phyloP scores from a whole-genome alignment of 1,140 invertebrate genomes.

The Campodea augens region DNA sequence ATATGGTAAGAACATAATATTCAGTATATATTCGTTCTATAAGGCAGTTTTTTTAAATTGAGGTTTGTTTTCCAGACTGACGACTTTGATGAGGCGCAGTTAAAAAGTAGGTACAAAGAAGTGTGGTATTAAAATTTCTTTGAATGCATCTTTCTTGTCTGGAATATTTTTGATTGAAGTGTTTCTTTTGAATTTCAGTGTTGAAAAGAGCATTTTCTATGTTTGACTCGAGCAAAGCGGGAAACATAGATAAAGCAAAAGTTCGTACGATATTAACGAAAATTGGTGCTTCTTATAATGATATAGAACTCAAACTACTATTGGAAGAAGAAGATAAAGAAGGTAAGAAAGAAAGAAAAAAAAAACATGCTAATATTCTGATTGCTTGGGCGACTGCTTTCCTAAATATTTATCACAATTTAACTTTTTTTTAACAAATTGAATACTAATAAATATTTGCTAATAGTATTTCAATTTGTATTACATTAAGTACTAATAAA shows the following conservation, averaged over 20 bases:
- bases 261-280: conserved; percentile 53
- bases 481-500: no score
- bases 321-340: conserved; percentile 45
- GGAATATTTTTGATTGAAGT: no score
- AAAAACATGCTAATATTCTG: conserved; percentile 3
- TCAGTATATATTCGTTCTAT: no score
- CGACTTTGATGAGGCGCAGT: conserved; percentile 35
- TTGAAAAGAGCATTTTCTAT: conserved; percentile 49
- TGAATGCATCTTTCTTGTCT: no score
- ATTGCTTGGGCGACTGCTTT: conserved; percentile 6
- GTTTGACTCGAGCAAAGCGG: conserved; percentile 52
- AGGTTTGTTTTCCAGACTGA: conserved; percentile 23
- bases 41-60: no score
- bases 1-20: no score
- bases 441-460: conserved; percentile 1
- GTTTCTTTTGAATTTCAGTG: no score
- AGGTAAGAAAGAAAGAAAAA: conserved; percentile 26
- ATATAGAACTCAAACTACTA: conserved; percentile 43
- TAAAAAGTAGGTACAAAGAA: conserved; percentile 31
- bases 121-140: neutral
- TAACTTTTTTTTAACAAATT: conserved; percentile 1
- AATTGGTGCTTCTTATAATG: conserved; percentile 49
- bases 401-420: neutral
- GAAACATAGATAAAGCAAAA: conserved; percentile 50
- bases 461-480: no score